These are phyloP conservation scores for Sitta europaea DNA, from an alignment of 2,113 vertebrate species.

Conservation along the genomic window DNA sequence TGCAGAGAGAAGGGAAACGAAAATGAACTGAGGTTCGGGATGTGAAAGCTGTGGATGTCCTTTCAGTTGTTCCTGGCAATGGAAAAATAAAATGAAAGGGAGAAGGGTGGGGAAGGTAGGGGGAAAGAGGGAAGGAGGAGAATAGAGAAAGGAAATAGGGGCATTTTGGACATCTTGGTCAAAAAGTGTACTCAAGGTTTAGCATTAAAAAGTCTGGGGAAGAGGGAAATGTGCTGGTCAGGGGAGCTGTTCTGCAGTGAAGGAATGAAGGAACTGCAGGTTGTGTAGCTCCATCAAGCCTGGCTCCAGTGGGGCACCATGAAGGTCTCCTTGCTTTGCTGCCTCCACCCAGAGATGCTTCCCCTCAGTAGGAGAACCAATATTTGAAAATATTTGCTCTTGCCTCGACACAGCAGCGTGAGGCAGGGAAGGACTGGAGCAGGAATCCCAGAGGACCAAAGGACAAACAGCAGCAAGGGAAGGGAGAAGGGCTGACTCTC, in stretches of 20 bases:
- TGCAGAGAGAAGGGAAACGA: background rate
- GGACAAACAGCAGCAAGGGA: background rate
- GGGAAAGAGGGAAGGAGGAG: background rate
- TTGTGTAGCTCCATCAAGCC: background rate
- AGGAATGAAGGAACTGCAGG: background rate
- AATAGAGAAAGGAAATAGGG: background rate
- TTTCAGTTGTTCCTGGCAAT: background rate
- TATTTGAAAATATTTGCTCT: background rate
- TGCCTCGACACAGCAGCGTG: background rate
- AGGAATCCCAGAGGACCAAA: background rate
- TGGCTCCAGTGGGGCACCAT: accelerated
- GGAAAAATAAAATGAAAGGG: background rate
- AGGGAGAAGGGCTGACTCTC: background rate
- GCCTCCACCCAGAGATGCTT: background rate
- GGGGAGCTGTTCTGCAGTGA: background rate
- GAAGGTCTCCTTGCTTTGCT: background rate
- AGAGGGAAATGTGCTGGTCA: background rate
- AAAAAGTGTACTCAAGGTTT: background rate
- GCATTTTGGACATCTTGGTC: background rate
- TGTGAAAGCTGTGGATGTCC: background rate
- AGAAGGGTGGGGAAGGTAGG: background rate
- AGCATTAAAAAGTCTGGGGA: background rate
- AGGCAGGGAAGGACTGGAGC: background rate
- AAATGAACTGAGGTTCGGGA: background rate
- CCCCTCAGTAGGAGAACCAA: background rate